phyloP scores from a whole-genome alignment of 2,888 invertebrate species.

The Melieria picta region DNA sequence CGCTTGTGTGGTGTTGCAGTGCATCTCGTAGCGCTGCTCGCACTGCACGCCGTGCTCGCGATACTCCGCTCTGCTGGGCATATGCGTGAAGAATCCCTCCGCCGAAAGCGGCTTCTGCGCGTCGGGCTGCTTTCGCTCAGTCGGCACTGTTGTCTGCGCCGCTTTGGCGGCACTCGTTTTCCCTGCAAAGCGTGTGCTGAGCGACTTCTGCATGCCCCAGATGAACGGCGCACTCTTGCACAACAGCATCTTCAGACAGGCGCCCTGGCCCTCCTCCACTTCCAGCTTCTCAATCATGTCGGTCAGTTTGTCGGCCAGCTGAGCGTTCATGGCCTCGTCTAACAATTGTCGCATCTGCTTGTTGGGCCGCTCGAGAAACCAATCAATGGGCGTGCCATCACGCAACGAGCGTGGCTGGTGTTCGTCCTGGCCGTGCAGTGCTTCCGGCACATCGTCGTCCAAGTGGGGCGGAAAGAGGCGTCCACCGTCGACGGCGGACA shows the following conservation, averaged over 20 bases:
- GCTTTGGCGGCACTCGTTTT: conserved; percentile 5
- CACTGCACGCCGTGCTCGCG: conserved; percentile 72
- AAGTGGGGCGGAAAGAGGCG: background rate
- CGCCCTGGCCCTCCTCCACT: conserved; percentile 70
- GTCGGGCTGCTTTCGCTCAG: background rate
- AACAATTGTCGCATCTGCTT: conserved; percentile 67
- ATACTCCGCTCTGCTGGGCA: conserved; percentile 73
- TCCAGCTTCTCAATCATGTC: conserved; percentile 70
- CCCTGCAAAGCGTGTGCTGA: conserved; percentile 60
- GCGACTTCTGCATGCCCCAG: conserved; percentile 78
- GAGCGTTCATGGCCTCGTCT: conserved; percentile 71
- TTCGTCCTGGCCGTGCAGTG: conserved; percentile 45
- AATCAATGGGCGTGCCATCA: conserved; percentile 68
- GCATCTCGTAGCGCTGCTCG: conserved; percentile 60
- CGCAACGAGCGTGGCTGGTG: conserved; percentile 54
- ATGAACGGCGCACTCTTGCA: conserved; percentile 84
- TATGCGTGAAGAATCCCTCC: conserved; percentile 70
- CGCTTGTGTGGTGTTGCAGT: background rate
- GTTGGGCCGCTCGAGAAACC: conserved; percentile 74
- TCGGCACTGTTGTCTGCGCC: background rate
- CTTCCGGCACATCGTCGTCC: conserved; percentile 49
- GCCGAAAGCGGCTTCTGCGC: conserved; percentile 45
- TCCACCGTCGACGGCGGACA: background rate
- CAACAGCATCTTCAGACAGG: conserved; percentile 77
- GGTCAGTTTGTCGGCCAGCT: conserved; percentile 73